phyloP scores from a whole-genome alignment of 2,113 vertebrate genomes.

The Junco hyemalis region DNA sequence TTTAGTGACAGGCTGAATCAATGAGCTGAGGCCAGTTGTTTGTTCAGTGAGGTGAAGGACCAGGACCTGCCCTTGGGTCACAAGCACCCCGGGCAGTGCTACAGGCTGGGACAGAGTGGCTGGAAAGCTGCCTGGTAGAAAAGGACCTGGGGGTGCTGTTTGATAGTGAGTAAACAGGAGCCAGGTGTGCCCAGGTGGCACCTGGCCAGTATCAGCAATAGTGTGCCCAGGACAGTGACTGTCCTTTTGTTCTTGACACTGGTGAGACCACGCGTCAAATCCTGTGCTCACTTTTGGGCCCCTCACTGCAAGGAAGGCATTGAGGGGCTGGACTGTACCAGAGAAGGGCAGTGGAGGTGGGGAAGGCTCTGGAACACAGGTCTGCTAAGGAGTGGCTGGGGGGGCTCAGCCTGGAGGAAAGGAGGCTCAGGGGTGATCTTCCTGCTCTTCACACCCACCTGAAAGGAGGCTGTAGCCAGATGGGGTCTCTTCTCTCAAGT shows the following conservation, averaged over 20 bases:
- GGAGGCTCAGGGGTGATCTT: not conserved
- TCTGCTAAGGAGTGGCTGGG: rapidly evolving
- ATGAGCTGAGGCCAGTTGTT: rapidly evolving
- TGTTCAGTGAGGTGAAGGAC: not conserved
- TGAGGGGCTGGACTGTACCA: rapidly evolving
- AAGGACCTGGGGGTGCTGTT: not conserved
- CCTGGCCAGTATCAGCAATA: not conserved
- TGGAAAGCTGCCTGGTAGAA: rapidly evolving
- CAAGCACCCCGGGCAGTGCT: rapidly evolving
- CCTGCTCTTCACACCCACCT: rapidly evolving
- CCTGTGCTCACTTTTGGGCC: not conserved
- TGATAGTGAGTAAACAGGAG: rapidly evolving
- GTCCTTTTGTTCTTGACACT: rapidly evolving
- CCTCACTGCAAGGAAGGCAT: rapidly evolving
- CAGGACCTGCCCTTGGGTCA: rapidly evolving
- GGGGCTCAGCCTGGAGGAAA: not conserved
- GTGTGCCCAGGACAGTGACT: not conserved
- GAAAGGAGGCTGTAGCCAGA: not conserved
- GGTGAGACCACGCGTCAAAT: not conserved
- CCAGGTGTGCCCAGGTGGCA: not conserved
- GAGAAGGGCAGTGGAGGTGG: not conserved
- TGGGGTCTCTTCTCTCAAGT: not conserved
- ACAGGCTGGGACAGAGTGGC: not conserved
- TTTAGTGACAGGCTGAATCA: not conserved
- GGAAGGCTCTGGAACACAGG: not conserved